Evolutionary conservation across 2,113 vertebrate genomes (phyloP).

Genomic region (Psilopogon haemacephalus): DNA sequence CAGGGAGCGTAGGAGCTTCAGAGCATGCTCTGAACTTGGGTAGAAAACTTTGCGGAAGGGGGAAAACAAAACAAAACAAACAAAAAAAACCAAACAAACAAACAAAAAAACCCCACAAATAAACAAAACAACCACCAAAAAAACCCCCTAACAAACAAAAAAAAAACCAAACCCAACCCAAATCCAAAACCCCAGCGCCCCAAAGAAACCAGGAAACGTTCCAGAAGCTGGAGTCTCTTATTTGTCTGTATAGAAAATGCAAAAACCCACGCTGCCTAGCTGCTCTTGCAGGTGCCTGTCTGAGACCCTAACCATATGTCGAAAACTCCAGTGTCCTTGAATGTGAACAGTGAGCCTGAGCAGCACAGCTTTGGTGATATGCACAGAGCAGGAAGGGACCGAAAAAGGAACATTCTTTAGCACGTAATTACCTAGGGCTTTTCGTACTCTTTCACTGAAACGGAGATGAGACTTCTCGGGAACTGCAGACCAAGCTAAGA

Average conservation of each 20-base stretch:
- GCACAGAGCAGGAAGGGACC: not conserved
- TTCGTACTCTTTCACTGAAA: not conserved
- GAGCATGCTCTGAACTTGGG: not conserved
- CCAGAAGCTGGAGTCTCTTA: not conserved
- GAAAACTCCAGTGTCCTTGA: conserved; percentile 35
- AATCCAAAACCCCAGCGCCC: too few species aligned
- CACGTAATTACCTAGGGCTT: not conserved
- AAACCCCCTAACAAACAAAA: not conserved
- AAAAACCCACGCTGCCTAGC: not conserved
- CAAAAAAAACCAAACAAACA: not conserved
- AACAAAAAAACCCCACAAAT: too few species aligned
- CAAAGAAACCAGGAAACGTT: too few species aligned
- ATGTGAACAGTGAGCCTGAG: not conserved
- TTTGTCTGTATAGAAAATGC: not conserved
- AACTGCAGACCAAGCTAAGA: not conserved
- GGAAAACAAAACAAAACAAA: not conserved
- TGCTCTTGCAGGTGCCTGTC: conserved; percentile 4
- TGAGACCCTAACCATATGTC: not conserved
- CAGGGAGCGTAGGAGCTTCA: not conserved
- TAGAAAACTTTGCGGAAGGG: not conserved
- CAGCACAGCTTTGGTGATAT: not conserved
- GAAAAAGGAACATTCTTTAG: not conserved
- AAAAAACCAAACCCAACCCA: too few species aligned
- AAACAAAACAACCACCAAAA: not conserved
- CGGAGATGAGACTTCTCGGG: not conserved